These are phyloP conservation scores for Lycia hirtaria DNA, from an alignment of 2,888 invertebrate genomes.

Conservation along the genomic window DNA sequence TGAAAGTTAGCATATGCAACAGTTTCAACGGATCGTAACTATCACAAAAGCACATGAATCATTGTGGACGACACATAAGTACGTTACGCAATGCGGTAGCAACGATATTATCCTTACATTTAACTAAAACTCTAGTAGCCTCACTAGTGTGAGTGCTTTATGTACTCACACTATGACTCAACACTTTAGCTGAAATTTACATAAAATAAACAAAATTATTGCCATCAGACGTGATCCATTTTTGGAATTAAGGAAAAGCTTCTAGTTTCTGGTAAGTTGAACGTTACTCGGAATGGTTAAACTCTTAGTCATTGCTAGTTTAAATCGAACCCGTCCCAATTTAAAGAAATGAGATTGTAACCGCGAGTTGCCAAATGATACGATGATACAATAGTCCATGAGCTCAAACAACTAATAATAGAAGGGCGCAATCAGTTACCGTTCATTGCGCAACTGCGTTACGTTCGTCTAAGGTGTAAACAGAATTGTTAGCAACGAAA, in stretches of 20 bases:
- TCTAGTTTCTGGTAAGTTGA: neutral
- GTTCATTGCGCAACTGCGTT: conserved; percentile 56
- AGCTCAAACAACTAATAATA: conserved; percentile 52
- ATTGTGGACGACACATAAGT: conserved; percentile 45
- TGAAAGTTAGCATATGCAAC: conserved; percentile 43
- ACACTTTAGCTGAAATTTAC: conserved; percentile 45
- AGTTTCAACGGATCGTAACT: conserved; percentile 49
- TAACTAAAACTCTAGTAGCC: conserved; percentile 1
- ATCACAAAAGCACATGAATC: conserved; percentile 56
- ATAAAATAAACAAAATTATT: conserved; percentile 39
- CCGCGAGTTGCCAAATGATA: conserved; percentile 48
- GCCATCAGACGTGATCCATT: neutral
- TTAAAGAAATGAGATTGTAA: conserved; percentile 27
- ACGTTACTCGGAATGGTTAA: conserved; percentile 8
- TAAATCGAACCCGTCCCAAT: conserved; percentile 14
- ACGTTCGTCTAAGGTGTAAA: conserved; percentile 55
- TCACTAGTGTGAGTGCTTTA: no score
- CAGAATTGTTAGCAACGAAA: conserved; percentile 61
- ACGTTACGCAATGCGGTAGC: conserved; percentile 56
- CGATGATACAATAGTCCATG: conserved; percentile 54
- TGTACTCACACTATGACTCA: conserved; percentile 50
- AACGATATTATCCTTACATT: conserved; percentile 45
- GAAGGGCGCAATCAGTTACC: conserved; percentile 63
- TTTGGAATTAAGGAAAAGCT: conserved; percentile 14
- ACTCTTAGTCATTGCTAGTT: conserved; percentile 7